Evolutionary conservation across 23 tunicate species (phyloP).

Genomic region (Ascidia mentula): DNA sequence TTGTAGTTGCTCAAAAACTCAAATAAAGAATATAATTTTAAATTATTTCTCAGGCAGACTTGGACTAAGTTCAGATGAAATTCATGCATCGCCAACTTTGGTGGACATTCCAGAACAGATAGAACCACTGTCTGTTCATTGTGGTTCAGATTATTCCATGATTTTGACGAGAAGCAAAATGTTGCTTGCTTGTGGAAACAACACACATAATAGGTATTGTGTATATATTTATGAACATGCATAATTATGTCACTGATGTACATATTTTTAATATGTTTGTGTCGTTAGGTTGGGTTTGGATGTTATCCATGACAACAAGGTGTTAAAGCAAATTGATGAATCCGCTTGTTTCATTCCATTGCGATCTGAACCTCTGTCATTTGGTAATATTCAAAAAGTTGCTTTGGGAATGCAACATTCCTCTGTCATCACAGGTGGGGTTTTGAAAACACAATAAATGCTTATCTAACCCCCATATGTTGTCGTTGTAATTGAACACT

Average conservation of each 20-base stretch:
- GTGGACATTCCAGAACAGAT: constrained; percentile 61
- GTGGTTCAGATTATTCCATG: constrained; percentile 87
- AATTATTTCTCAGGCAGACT: too few species aligned
- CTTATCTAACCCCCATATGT: too few species aligned
- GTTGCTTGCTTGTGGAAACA: constrained; percentile 72
- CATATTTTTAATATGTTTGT: too few species aligned
- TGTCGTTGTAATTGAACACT: too few species aligned
- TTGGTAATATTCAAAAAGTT: constrained; percentile 61
- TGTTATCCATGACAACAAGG: constrained; percentile 42
- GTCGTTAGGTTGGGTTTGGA: constrained; percentile 83
- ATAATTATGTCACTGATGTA: too few species aligned
- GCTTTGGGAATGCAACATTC: constrained; percentile 90
- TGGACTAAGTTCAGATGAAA: constrained; percentile 52
- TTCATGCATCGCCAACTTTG: constrained; percentile 36
- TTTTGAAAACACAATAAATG: too few species aligned
- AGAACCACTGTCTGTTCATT: constrained; percentile 67
- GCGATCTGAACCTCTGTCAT: constrained; percentile 61
- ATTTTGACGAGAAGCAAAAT: constrained; percentile 48
- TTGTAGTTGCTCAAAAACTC: too few species aligned
- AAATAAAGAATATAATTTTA: too few species aligned
- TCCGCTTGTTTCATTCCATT: constrained; percentile 58
- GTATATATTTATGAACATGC: too few species aligned
- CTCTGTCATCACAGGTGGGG: constrained; percentile 61
- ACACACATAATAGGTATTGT: constrained; percentile 80
- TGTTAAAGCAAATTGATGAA: constrained; percentile 44